Evolutionary conservation across 2,888 invertebrate species (phyloP).

Genomic region (Ecliptopera silaceata): DNA sequence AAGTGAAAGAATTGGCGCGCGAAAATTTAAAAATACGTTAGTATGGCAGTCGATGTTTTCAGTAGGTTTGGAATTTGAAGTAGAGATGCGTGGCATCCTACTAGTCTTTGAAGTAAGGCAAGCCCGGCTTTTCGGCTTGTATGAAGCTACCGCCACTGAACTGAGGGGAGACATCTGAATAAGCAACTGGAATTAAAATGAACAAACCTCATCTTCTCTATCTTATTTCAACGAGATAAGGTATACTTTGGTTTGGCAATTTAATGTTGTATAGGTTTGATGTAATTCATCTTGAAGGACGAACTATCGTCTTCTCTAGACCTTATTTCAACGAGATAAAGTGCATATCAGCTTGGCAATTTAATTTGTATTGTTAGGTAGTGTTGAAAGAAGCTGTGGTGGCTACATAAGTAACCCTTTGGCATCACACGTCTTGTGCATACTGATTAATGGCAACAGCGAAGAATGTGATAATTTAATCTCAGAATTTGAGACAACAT

Average conservation of each 20-base stretch:
- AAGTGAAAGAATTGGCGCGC: too few species aligned
- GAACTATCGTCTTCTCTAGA: too few species aligned
- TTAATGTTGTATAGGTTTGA: conserved; percentile 8
- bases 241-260: conserved; percentile 13
- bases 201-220: conserved; percentile 10
- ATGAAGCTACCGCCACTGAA: too few species aligned
- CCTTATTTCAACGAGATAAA: too few species aligned
- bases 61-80: too few species aligned
- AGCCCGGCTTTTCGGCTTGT: too few species aligned
- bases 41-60: too few species aligned
- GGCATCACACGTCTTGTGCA: conserved; percentile 35
- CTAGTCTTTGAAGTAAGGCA: too few species aligned
- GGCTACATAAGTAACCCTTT: conserved; percentile 45
- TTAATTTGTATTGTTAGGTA: too few species aligned
- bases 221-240: conserved; percentile 4
- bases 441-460: conserved; percentile 44
- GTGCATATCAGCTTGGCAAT: too few species aligned
- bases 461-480: neutral
- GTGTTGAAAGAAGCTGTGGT: conserved; percentile 51
- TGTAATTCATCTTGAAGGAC: conserved; percentile 33
- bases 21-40: too few species aligned
- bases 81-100: too few species aligned
- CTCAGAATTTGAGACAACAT: neutral
- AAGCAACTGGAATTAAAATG: conserved; percentile 59
- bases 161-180: conserved; percentile 62